Evolutionary conservation across 2,113 vertebrate species (phyloP), one percentile per base, ranked within the genome.

Genomic region (Orthonyx spaldingii): DNA sequence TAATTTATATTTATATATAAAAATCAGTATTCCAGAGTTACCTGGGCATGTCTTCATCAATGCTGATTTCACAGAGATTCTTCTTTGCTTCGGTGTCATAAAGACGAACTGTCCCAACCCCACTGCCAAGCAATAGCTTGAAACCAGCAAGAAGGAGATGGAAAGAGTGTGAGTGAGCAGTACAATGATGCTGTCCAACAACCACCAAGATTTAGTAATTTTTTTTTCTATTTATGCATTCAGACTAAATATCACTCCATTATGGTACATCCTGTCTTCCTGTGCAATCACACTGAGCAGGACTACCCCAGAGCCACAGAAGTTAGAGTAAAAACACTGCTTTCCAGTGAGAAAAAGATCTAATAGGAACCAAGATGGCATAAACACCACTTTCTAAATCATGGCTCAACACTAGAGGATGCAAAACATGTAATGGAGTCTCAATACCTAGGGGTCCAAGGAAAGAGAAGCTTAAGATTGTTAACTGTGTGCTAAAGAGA

Each of bases 11-110:
- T 47, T 60, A 32, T 16, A 72, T 21, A 22, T 7, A 66, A 42
- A 85, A 72, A 47, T 5, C 50, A 74, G 33, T 49, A 78, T 71
- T 82, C 19, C 37, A 87, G 47, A 70, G 68, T 96, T 97, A 99
- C 99, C 99, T 98, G 80, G 99, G 99, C 97, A 99, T 98, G 16
- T 98, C 98, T 3, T 99, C 99, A 11, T 98, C 98, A 63, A 99
- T 99, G 91, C 94, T 98, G 97, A 99, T 99, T 96, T 99, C 99
- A 61, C 99, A 99, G 46, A 99, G 98, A 84, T 98, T 99, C 98
- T 99, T 99, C 98, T 99, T 99, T 3, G 99, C 99, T 46, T 99
- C 99, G 0, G 99, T 99, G 90, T 99, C 99, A 16, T 99, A 99
- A 11, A 99, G 98, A 37, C 98, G 98, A 56, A 99, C 99, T 0